Conservation (phyloP, 2,888 invertebrate species). For the Xanthorhoe designata region DNA sequence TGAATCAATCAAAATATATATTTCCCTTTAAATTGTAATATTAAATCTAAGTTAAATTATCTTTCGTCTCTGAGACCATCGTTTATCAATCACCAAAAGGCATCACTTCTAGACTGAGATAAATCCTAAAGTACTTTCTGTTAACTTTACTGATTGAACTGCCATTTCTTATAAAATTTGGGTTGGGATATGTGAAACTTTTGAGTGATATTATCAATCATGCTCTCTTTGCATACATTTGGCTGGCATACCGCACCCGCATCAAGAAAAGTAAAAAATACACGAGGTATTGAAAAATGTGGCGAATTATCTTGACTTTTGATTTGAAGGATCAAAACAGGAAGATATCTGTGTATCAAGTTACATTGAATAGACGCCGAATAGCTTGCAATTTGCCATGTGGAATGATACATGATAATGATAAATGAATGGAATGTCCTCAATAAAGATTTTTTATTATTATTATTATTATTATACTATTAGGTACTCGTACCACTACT, state of each 20-base stretch:
- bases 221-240: background rate
- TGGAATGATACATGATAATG: too few relatives aligned
- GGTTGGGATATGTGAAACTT: slow-evolving; percentile 15
- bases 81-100: slow-evolving; percentile 27
- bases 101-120: slow-evolving; percentile 6
- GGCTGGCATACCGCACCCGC: background rate
- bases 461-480: too few relatives aligned
- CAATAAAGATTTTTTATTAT: too few relatives aligned
- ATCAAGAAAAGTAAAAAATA: too few relatives aligned
- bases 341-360: too few relatives aligned
- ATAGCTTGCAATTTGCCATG: too few relatives aligned
- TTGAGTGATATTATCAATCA: slow-evolving; percentile 10
- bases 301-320: too few relatives aligned
- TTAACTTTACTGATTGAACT: slow-evolving; percentile 28
- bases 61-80: slow-evolving; percentile 10
- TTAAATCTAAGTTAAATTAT: slow-evolving; percentile 5
- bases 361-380: too few relatives aligned
- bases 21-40: background rate
- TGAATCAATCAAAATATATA: background rate
- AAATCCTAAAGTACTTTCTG: slow-evolving; percentile 18
- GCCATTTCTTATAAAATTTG: slow-evolving; percentile 14
- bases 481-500: too few relatives aligned
- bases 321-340: too few relatives aligned
- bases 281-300: too few relatives aligned
- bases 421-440: too few relatives aligned